Evolutionary conservation across 2,797 vertebrate genomes (phyloP).

Genomic region (Ceryle rudis): DNA sequence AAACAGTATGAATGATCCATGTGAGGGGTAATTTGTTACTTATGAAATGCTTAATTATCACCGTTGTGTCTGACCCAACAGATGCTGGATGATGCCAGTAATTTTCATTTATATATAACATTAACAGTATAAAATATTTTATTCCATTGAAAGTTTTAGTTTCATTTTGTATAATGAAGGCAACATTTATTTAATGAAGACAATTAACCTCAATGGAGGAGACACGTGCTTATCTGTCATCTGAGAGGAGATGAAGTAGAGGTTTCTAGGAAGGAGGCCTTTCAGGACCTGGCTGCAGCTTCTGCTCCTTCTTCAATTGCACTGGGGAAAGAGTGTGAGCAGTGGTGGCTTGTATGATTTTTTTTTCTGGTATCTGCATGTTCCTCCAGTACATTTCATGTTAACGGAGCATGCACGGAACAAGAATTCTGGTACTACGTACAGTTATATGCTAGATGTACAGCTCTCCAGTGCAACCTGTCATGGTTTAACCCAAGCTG

Average conservation of each 20-base stretch:
- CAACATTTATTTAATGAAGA: background rate
- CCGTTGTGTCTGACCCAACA: background rate
- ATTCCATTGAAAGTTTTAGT: background rate
- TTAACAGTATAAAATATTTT: background rate
- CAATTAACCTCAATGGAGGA: background rate
- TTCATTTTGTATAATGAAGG: background rate
- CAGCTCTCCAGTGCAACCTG: background rate
- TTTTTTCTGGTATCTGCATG: background rate
- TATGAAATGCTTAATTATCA: background rate
- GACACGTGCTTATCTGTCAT: background rate
- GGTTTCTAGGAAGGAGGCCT: background rate
- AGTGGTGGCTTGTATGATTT: background rate
- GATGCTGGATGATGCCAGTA: background rate
- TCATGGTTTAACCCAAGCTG: background rate
- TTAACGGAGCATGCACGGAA: background rate
- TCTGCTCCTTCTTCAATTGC: background rate
- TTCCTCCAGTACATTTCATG: background rate
- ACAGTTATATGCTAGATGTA: background rate
- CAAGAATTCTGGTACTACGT: background rate
- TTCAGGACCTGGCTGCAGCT: background rate
- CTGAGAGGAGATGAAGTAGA: background rate
- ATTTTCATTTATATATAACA: background rate
- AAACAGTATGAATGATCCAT: background rate
- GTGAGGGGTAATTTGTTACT: background rate
- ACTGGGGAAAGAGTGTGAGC: background rate